Evolutionary conservation across 2,113 vertebrate species (phyloP).

Genomic region (Mystacornis crossleyi): DNA sequence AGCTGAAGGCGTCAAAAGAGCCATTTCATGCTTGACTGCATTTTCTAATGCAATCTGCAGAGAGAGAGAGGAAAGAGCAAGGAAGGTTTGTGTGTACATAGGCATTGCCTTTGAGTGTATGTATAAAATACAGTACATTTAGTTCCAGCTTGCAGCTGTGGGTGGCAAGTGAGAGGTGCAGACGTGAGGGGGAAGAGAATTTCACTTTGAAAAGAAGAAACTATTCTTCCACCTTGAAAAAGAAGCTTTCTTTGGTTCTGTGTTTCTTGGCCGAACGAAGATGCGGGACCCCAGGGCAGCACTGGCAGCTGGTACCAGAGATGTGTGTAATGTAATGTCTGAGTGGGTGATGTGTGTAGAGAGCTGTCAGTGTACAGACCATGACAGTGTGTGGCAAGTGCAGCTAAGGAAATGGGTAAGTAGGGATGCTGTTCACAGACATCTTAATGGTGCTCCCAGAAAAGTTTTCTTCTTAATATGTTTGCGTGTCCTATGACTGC

Average conservation of each 20-base stretch:
- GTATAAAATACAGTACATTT: conserved; percentile 45
- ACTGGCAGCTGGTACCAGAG: not conserved
- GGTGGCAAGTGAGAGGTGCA: conserved; percentile 11
- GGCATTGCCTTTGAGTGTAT: not conserved
- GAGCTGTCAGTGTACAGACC: not conserved
- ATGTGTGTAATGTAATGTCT: not conserved
- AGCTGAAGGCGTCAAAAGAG: conserved; percentile 72
- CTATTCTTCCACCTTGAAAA: not conserved
- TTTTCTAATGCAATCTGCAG: conserved; percentile 72
- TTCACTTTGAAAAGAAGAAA: not conserved
- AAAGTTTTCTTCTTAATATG: not conserved
- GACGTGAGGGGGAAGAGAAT: conserved; percentile 14
- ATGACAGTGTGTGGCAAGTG: not conserved
- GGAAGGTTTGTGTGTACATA: not conserved
- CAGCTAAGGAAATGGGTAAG: not conserved
- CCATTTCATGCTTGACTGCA: conserved; percentile 78
- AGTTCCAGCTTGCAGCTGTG: conserved; percentile 54
- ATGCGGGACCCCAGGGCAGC: not conserved
- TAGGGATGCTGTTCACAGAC: not conserved
- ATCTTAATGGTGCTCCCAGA: not conserved
- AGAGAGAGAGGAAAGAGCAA: not conserved
- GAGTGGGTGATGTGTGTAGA: not conserved
- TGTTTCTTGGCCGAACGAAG: not conserved
- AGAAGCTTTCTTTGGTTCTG: not conserved
- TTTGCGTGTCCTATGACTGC: not conserved